Conservation (phyloP, 2,797 vertebrate genomes). For the Clamator glandarius region DNA sequence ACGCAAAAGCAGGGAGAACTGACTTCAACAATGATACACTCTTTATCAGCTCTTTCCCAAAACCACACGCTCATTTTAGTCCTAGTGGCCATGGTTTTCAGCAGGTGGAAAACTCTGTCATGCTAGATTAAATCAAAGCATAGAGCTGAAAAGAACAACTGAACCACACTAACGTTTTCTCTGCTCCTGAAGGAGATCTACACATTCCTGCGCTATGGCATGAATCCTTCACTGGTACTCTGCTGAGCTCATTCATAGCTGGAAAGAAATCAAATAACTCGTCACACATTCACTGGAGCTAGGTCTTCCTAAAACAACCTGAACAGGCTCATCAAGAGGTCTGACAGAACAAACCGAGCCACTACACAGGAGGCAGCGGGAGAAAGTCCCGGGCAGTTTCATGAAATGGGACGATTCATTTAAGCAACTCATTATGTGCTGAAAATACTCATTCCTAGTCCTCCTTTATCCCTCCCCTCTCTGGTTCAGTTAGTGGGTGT, state of each 20-base stretch:
- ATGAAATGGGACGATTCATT: neutral
- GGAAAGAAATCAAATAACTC: neutral
- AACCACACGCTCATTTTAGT: neutral
- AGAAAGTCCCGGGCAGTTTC: neutral
- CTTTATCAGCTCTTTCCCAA: neutral
- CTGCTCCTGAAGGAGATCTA: neutral
- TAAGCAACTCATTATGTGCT: neutral
- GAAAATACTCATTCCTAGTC: neutral
- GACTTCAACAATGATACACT: neutral
- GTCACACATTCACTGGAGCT: accelerated
- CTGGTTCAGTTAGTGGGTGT: neutral
- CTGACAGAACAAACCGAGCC: neutral
- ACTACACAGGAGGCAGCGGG: neutral
- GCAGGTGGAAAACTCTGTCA: neutral
- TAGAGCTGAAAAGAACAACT: neutral
- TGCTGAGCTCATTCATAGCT: neutral
- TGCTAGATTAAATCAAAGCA: neutral
- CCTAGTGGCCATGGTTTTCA: too few species aligned
- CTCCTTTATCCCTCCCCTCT: neutral
- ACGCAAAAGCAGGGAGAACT: neutral
- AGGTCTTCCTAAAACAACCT: neutral
- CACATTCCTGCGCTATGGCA: neutral
- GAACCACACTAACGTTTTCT: neutral
- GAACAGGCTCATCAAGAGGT: neutral
- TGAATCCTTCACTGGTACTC: too few species aligned